Conservation (phyloP, 2,113 vertebrate genomes). For the Chloropsis cyanopogon region DNA sequence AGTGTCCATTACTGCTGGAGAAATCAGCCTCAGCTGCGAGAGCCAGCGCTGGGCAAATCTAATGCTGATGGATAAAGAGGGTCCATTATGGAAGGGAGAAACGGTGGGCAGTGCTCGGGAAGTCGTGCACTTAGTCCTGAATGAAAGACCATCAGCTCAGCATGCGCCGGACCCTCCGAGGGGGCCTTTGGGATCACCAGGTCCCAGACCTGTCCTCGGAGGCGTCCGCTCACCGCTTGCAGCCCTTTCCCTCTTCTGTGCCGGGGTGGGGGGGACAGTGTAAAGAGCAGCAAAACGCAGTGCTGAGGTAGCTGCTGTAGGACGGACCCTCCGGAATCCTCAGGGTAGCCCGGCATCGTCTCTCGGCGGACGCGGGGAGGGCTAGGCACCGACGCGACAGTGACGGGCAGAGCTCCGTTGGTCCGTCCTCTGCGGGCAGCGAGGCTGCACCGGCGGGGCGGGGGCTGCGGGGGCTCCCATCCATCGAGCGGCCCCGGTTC, state of each 20-base stretch:
- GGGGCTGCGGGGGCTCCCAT: neutral
- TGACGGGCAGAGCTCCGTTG: neutral
- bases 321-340: neutral
- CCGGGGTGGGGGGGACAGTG: neutral
- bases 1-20: neutral
- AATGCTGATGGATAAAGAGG: neutral
- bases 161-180: rapidly evolving
- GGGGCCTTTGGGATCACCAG: neutral
- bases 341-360: neutral
- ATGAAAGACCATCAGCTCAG: neutral
- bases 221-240: neutral
- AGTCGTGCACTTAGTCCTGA: neutral
- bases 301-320: neutral
- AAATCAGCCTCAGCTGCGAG: neutral
- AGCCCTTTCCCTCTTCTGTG: neutral
- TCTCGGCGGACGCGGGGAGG: neutral
- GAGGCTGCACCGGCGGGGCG: neutral
- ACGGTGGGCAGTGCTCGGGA: neutral
- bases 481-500: neutral
- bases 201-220: neutral
- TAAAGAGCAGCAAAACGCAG: neutral
- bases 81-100: neutral
- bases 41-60: neutral
- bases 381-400: neutral
- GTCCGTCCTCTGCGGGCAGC: neutral